phyloP scores from a whole-genome alignment of 2,888 invertebrate species.

The Ormyrus thymus region DNA sequence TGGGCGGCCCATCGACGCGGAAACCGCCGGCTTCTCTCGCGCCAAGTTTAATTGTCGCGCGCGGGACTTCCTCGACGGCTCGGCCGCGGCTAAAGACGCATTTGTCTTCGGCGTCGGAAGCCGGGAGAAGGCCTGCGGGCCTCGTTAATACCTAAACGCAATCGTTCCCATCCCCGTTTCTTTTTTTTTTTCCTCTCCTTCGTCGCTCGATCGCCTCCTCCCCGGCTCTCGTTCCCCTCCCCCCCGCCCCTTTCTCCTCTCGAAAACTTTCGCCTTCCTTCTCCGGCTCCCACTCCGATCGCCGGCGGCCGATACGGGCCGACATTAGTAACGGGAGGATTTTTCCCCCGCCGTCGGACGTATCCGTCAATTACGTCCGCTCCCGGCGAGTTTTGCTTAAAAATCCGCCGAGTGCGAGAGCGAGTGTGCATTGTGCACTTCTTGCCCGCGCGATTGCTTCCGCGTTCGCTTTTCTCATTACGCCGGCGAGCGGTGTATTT shows the following conservation, averaged over 20 bases:
- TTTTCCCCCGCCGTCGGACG: not conserved
- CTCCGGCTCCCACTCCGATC: conserved; percentile 54
- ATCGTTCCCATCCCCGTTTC: conserved; percentile 33
- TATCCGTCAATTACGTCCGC: conserved; percentile 22
- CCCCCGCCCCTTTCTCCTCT: conserved; percentile 26
- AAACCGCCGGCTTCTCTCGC: not conserved
- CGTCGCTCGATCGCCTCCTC: not conserved
- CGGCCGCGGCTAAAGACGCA: not conserved
- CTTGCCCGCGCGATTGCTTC: not conserved
- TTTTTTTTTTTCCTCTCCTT: conserved; percentile 34
- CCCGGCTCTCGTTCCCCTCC: not conserved
- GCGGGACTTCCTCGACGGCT: not conserved
- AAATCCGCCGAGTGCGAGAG: not conserved
- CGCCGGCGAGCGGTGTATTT: not conserved
- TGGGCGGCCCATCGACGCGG: not conserved
- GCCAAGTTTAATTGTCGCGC: conserved; percentile 16
- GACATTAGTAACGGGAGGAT: conserved; percentile 8
- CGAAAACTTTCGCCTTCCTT: conserved; percentile 6
- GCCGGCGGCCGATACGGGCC: not conserved
- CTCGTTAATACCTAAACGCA: conserved; percentile 30
- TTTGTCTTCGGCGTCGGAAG: conserved; percentile 37
- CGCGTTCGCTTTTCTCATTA: conserved; percentile 29
- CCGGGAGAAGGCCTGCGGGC: not conserved
- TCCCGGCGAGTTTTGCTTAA: not conserved
- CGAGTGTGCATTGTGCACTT: not conserved